Conservation (phyloP, 2,888 invertebrate genomes). For the Schrankia costaestrigalis region DNA sequence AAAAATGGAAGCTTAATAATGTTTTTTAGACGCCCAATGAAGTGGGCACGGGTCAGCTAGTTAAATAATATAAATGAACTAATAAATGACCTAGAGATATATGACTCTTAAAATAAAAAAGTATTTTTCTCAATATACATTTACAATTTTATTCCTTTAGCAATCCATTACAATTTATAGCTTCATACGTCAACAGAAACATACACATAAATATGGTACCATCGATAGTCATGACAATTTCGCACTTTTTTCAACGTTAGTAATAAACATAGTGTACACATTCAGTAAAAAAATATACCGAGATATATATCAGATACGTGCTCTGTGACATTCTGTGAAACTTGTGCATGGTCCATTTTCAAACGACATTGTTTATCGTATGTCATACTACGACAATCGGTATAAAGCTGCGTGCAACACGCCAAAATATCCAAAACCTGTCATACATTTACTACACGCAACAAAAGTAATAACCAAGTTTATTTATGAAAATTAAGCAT, state of each 20-base stretch:
- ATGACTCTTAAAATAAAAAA: no score
- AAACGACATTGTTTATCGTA: slow-evolving; percentile 32
- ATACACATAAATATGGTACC: no score
- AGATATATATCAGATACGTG: slow-evolving; percentile 10
- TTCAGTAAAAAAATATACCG: slow-evolving; percentile 11
- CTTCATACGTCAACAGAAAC: no score
- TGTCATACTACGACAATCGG: slow-evolving; percentile 37
- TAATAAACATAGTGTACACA: slow-evolving; percentile 15
- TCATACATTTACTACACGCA: slow-evolving; percentile 44
- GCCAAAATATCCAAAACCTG: slow-evolving; percentile 54
- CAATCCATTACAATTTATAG: no score
- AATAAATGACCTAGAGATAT: no score
- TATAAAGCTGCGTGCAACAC: slow-evolving; percentile 63
- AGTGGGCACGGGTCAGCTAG: no score
- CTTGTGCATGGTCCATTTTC: slow-evolving; percentile 34
- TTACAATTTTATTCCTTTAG: no score
- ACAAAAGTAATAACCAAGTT: slow-evolving; percentile 49
- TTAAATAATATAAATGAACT: no score
- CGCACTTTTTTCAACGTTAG: slow-evolving; percentile 12
- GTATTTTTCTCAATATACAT: no score
- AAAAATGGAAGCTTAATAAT: no score
- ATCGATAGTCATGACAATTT: no score
- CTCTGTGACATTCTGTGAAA: slow-evolving; percentile 21
- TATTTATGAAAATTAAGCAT: slow-evolving; percentile 31
- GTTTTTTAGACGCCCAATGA: no score